Conservation (phyloP, 2,797 vertebrate genomes). For the Manis javanica region DNA sequence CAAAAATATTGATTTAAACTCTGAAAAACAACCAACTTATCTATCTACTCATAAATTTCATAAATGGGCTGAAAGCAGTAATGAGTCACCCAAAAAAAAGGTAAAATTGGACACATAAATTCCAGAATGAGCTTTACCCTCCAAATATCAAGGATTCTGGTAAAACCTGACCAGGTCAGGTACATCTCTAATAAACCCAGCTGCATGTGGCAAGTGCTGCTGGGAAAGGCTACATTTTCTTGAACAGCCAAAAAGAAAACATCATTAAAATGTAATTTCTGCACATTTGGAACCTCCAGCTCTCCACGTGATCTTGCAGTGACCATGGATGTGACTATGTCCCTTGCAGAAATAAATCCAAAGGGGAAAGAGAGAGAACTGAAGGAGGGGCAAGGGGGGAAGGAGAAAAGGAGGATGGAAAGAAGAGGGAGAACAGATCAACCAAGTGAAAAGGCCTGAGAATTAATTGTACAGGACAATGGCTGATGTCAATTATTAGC, state of each 20-base stretch:
- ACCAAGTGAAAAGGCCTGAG: neutral
- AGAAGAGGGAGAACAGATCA: neutral
- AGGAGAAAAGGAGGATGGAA: neutral
- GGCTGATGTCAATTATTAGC: neutral
- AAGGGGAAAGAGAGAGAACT: neutral
- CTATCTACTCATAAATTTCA: neutral
- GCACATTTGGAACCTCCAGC: neutral
- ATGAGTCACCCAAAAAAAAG: neutral
- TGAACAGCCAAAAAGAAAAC: neutral
- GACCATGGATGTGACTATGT: neutral
- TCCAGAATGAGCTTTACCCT: neutral
- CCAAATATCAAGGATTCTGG: neutral
- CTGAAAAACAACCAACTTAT: conserved; percentile 22
- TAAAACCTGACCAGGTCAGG: neutral
- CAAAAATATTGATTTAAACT: neutral
- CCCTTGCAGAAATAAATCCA: neutral
- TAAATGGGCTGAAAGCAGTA: conserved; percentile 19
- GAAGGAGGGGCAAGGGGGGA: neutral
- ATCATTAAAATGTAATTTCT: neutral
- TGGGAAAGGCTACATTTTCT: neutral
- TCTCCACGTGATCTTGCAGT: neutral
- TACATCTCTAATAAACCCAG: neutral
- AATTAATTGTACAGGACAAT: neutral
- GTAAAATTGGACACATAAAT: conserved; percentile 30
- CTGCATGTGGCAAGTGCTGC: neutral